phyloP scores from a whole-genome alignment of 1,140 invertebrate genomes.

The Ips typographus region DNA sequence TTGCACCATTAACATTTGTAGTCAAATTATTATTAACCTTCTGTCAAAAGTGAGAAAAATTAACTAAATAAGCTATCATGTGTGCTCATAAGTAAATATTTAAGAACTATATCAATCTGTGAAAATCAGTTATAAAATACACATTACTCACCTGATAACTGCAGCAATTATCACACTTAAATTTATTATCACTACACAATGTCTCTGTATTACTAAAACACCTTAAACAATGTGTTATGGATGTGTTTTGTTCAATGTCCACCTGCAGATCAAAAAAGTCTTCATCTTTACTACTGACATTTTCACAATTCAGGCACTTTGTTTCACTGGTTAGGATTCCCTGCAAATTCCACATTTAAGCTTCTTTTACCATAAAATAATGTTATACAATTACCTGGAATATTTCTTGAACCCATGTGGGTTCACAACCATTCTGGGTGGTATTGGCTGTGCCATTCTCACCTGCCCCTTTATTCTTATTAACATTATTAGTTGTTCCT shows the following conservation, averaged over 20 bases:
- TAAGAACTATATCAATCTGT: background rate
- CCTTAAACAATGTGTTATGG: slow-evolving; percentile 96
- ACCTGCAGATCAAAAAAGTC: slow-evolving; percentile 99
- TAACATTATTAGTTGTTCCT: slow-evolving; percentile 28
- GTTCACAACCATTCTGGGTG: slow-evolving; percentile 69
- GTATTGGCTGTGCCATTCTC: slow-evolving; percentile 50
- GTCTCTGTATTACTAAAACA: slow-evolving; percentile 99
- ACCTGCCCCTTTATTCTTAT: slow-evolving; percentile 57
- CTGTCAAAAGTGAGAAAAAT: background rate
- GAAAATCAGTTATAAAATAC: too few relatives aligned
- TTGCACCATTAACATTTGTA: too few relatives aligned
- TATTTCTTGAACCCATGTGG: slow-evolving; percentile 99
- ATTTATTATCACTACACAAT: slow-evolving; percentile 99
- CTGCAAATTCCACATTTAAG: slow-evolving; percentile 38
- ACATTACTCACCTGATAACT: slow-evolving; percentile 31
- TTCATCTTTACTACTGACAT: slow-evolving; percentile 98
- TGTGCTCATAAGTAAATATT: background rate
- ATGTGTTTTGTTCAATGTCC: slow-evolving; percentile 99
- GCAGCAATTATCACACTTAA: slow-evolving; percentile 98
- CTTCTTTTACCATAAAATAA: background rate
- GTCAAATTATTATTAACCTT: too few relatives aligned
- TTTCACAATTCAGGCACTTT: slow-evolving; percentile 98
- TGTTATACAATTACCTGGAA: slow-evolving; percentile 70
- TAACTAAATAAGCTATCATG: background rate
- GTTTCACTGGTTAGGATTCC: slow-evolving; percentile 99